Percentiles rank a stretch among this genome's conserved stretches.
Conservation (phyloP, 2,113 vertebrate genomes). For the rat (Rattus norvegicus) region DNA sequence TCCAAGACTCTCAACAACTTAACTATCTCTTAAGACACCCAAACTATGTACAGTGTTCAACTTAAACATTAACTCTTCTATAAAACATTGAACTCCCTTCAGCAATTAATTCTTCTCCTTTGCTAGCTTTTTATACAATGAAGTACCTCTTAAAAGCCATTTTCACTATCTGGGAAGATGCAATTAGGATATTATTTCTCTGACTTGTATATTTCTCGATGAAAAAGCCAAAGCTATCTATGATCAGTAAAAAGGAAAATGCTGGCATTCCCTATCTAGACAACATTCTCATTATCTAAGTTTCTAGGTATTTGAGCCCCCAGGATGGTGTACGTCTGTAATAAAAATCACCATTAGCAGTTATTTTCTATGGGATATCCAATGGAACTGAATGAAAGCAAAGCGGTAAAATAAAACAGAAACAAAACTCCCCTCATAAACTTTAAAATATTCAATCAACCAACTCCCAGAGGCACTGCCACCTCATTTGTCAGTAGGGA, state of each 20-base stretch:
- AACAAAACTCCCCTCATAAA: not conserved
- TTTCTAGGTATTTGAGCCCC: not conserved
- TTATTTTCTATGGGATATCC: constrained; percentile 28
- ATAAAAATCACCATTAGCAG: not conserved
- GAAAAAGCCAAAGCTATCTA: not conserved
- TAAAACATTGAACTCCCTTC: not conserved
- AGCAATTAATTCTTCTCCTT: not conserved
- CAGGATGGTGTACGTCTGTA: not conserved
- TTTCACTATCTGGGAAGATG: not conserved
- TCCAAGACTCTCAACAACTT: not conserved
- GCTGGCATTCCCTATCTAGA: not conserved
- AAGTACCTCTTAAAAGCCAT: not conserved
- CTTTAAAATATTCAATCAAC: not conserved
- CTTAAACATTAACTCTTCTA: not conserved
- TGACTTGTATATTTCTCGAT: not conserved
- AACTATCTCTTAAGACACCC: not conserved
- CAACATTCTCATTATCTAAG: not conserved
- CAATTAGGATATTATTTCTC: not conserved
- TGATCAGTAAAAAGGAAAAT: not conserved
- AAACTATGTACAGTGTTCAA: not conserved
- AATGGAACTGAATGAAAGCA: constrained; percentile 6
- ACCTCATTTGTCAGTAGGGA: not conserved
- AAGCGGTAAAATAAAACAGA: constrained; percentile 1
- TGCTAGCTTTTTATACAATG: not conserved
- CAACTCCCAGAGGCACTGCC: not conserved